A percentile compares a stretch with the other conserved stretches of the same genome.
phyloP scores from a whole-genome alignment of 2,113 vertebrate species.

The Otocyon megalotis region DNA sequence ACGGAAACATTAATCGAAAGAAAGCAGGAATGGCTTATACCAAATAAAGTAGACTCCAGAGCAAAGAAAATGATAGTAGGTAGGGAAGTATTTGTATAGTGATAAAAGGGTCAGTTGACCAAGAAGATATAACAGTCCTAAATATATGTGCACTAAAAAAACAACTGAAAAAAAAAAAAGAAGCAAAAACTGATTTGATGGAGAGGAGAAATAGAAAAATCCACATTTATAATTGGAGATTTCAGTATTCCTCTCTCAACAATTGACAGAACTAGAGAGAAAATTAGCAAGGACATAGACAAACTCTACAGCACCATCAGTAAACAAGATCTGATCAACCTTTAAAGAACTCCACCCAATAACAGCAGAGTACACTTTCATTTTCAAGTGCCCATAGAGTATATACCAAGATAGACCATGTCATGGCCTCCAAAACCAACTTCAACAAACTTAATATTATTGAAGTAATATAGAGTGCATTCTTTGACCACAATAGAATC shows the following conservation, averaged over 20 bases:
- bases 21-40: not conserved
- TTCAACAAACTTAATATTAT: constrained; percentile 9
- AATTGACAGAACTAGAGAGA: not conserved
- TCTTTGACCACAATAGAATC: not conserved
- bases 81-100: not conserved
- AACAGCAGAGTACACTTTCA: not conserved
- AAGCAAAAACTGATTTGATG: not conserved
- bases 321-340: not conserved
- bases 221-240: not conserved
- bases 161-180: not conserved
- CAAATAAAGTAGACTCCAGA: constrained; percentile 1
- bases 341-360: not conserved
- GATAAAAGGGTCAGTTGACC: not conserved
- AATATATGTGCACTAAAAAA: not conserved
- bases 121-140: not conserved
- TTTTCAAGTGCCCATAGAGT: not conserved
- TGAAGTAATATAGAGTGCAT: not conserved
- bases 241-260: not conserved
- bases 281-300: constrained; percentile 10
- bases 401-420: not conserved
- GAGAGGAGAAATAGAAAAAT: not conserved
- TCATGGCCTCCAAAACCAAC: not conserved
- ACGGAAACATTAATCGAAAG: not conserved
- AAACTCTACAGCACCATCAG: not conserved
- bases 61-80: not conserved